A percentile compares a stretch with the other conserved stretches of the same genome.
Conservation (phyloP, 2,113 vertebrate species). For the Bubo blakistoni region DNA sequence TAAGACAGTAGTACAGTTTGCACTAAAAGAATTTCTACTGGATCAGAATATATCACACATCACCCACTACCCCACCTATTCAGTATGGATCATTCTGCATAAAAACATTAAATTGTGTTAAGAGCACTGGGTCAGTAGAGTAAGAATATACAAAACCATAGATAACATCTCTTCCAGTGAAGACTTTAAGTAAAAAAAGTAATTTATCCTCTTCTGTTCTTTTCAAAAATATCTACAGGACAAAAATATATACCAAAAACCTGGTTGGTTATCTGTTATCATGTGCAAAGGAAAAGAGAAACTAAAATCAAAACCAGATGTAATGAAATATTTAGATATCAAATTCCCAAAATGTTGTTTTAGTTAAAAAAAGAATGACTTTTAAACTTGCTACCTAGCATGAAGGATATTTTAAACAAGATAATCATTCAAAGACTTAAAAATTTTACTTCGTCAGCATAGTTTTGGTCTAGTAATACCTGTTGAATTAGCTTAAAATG, state of each 20-base stretch:
- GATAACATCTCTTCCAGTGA: neutral
- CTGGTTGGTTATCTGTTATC: neutral
- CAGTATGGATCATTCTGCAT: neutral
- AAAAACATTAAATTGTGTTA: neutral
- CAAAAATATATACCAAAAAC: neutral
- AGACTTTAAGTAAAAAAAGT: neutral
- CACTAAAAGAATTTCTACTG: neutral
- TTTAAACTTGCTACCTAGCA: neutral
- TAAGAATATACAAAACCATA: neutral
- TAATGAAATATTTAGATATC: neutral
- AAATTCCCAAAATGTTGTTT: neutral
- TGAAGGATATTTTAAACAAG: neutral
- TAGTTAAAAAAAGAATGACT: neutral
- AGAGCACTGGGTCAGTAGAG: neutral
- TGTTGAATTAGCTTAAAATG: neutral
- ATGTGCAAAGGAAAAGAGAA: neutral
- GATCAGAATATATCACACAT: neutral
- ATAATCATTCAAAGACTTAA: neutral
- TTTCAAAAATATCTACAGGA: neutral
- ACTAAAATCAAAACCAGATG: rapidly evolving
- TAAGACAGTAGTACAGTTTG: neutral
- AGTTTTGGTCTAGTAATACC: neutral
- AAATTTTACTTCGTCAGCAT: neutral
- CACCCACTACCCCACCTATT: neutral
- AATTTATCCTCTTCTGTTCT: neutral